Base-by-base conservation (phyloP, 2,113 vertebrate species). In the Ancistrus triradiatus region DNA sequence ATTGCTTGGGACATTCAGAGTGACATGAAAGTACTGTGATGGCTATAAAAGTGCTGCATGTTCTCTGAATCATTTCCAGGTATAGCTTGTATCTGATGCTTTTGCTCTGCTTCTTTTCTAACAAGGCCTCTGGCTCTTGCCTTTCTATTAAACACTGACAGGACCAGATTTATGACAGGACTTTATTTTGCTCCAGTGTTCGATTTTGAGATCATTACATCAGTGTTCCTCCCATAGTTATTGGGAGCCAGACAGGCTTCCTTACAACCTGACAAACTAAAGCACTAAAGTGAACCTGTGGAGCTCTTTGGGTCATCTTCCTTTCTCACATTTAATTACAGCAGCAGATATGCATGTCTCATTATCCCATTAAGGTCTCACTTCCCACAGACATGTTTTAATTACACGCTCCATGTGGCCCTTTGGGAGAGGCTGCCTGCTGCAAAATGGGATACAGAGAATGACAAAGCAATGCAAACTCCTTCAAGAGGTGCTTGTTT, bases 351-450 rank as follows among this genome's bases (percentile, higher is more conserved):
- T 63, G 47, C 21, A 48, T 0, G 31, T 70, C 62, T 72, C 55
- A 70, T 76, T 72, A 75, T 66, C 65, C 33, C 47, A 60, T 58
- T 55, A 68, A 49, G n/a, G 22, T 27, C 56, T 58, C 33, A 28
- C 58, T 59, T 53, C 52, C 48, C 37, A 19, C 52, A 21, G 38
- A 66, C 67, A 21, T 46, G 46, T 76, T 73, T 70, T 76, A 76
- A 76, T 73, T 72, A 72, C 62, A 76, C 47, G 66, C 61, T 69
- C 42, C 21, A 22, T 31, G 52, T 37, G 43, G 28, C 50, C 27
- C 38, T 27, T 50, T 49, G 19, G 52, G 48, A 53, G 50, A 43
- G 46, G 33, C 52, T 25, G 24, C 21, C 19, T 49, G 28, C 44
- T 21, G 50, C 46, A 42, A 43, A 66, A 62, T 63, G 42, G 50